Evolutionary conservation across 2,113 vertebrate species (phyloP), one percentile per base, ranked within the genome.

Genomic region (Podocnemis expansa): DNA sequence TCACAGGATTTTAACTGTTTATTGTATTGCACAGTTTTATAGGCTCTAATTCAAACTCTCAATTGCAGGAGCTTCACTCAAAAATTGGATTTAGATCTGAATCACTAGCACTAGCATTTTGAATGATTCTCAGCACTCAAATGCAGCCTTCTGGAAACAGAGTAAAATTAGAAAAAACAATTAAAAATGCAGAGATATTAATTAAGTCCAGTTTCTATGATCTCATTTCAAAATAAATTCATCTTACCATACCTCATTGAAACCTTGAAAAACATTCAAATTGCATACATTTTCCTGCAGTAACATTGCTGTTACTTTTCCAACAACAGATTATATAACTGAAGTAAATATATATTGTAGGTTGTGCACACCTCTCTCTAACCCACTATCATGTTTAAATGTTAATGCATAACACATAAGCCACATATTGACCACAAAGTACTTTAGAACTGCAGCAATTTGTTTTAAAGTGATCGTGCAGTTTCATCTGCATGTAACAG

Each of bases 391-490:
- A 38, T 90, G 76, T 94, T 95, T 97, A 97, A 82, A 97, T 88
- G 43, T 96, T 95, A 97, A 98, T 93, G 85, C 67, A 95, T 89
- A 95, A 94, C 95, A 41, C 85, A 94, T 76, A 94, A 97, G 94
- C 88, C 82, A 91, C 86, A 85, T 54, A 97, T 83, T 79, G 90
- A 97, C 96, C 96, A 96, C 94, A 97, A 94, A 91, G 80, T 91
- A 93, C 91, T 96, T 95, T 92, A 93, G 95, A 94, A 96, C 80
- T 91, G 51, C 78, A 96, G 60, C 8, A 22, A 81, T 88, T 63
- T 92, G 73, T 91, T 92, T 54, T 1, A n/a, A 82, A 95, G 91
- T 85, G 88, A 93, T 95, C 92, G 96, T 84, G 58, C 94, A 60
- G 79, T 89, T 97, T 96, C 94, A 96, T 90, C 87, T 95, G 82